Conservation (phyloP, 2,888 invertebrate species). For the Eudasyphora cyanicolor region DNA sequence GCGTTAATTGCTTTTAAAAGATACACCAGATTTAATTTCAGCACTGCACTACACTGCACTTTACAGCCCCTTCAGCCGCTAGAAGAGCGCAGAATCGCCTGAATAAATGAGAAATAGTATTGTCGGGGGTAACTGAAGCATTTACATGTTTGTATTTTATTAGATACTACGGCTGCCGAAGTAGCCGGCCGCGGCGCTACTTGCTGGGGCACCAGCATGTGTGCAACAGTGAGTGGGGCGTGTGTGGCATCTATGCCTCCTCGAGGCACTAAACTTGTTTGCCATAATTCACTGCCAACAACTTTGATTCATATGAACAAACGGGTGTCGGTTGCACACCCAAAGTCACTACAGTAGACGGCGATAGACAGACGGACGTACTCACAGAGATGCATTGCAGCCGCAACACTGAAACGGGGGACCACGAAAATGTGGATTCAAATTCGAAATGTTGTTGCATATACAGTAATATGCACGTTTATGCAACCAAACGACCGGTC, state of each 20-base stretch:
- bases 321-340: constrained; percentile 52
- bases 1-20: constrained; percentile 74
- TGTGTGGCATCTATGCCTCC: constrained; percentile 71
- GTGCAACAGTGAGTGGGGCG: constrained; percentile 72
- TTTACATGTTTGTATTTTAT: constrained; percentile 25
- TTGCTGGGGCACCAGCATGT: background rate
- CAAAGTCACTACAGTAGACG: constrained; percentile 31
- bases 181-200: constrained; percentile 15
- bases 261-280: constrained; percentile 77
- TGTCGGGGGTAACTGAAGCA: constrained; percentile 14
- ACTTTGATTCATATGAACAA: constrained; percentile 63
- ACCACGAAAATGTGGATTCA: background rate
- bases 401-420: background rate
- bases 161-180: background rate
- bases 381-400: background rate
- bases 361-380: background rate
- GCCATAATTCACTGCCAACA: constrained; percentile 78
- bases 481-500: background rate
- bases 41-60: background rate
- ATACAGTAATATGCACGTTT: constrained; percentile 20
- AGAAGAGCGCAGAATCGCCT: constrained; percentile 1
- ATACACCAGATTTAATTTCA: constrained; percentile 42
- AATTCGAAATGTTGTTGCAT: constrained; percentile 21
- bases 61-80: background rate
- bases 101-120: constrained; percentile 18